Base-by-base conservation (phyloP, 2,888 invertebrate species). In the Cyclophora punctaria region DNA sequence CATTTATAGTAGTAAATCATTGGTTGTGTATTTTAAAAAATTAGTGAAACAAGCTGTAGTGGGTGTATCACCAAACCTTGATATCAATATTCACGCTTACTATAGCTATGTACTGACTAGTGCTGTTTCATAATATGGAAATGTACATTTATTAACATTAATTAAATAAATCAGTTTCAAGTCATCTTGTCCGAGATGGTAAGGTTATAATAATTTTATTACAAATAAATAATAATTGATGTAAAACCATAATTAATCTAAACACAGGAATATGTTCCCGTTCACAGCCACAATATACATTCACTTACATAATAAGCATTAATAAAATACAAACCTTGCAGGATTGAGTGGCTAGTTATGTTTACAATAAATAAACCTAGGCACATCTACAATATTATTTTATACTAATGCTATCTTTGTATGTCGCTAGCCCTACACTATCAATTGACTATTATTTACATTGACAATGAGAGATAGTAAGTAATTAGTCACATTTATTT, bases 221-320 rank as follows among this genome's bases (percentile, higher is more conserved):
- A 60, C 64, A 67, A 59, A 67, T 72, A 70, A 76, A 79, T 79
- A 81, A 82, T 85, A 82, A 85, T 80, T 81, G 81, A 84, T 80
- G 71, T 78, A 78, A 75, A 78, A 85, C 83, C 83, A 68, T 83
- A 82, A 67, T 60, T 75, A 71, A 81, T 73, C 84, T 86, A 82
- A 77, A 74, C 60, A 72, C 71, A 75, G 77, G 82, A 78, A 72
- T 67, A 61, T 60, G 66, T 74, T 68, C 85, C 83, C 71, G 69
- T 69, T 87, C 87, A 87, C 87, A 87, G 87, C 87, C 87, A 85
- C 83, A 77, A 73, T 83, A 84, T 78, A 83, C 74, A 62, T 80
- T 77, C 75, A 79, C 80, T 80, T 80, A 82, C 69, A 71, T 70
- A 76, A 78, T 73, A 83, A 83, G 82, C 84, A 70, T 78, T 77